These are phyloP conservation scores for Ashinkailepas kermadecensis DNA, from an alignment of 2,888 invertebrate species.

Conservation along the genomic window DNA sequence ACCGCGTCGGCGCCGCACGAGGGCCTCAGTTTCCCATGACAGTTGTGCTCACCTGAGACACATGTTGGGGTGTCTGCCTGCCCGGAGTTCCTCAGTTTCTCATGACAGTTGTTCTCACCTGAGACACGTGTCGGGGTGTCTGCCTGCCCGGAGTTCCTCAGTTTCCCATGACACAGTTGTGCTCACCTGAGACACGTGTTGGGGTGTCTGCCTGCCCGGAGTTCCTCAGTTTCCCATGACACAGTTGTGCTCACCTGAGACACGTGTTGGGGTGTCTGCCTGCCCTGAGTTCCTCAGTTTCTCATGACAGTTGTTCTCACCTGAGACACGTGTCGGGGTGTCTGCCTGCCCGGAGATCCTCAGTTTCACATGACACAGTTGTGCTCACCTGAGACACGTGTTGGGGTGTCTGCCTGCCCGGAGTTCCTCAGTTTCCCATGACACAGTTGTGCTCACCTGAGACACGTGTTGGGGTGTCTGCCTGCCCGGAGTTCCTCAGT, in stretches of 20 bases:
- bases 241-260: constrained; percentile 27
- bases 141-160: constrained; percentile 31
- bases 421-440: neutral
- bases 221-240: neutral
- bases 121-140: constrained; percentile 35
- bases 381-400: constrained; percentile 32
- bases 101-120: constrained; percentile 8
- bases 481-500: constrained; percentile 28
- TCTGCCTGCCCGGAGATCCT: constrained; percentile 33
- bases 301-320: neutral
- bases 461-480: constrained; percentile 36
- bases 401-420: constrained; percentile 35
- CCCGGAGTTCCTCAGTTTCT: constrained; percentile 24
- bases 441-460: constrained; percentile 25
- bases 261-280: constrained; percentile 36
- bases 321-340: constrained; percentile 35
- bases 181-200: constrained; percentile 33
- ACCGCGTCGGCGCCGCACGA: too few species aligned
- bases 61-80: constrained; percentile 35
- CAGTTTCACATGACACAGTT: neutral
- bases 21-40: too few species aligned
- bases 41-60: constrained; percentile 29
- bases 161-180: neutral
- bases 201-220: constrained; percentile 34
- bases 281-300: constrained; percentile 24